Conservation (phyloP, 2,113 vertebrate species). For the Acanthochromis polyacanthus region DNA sequence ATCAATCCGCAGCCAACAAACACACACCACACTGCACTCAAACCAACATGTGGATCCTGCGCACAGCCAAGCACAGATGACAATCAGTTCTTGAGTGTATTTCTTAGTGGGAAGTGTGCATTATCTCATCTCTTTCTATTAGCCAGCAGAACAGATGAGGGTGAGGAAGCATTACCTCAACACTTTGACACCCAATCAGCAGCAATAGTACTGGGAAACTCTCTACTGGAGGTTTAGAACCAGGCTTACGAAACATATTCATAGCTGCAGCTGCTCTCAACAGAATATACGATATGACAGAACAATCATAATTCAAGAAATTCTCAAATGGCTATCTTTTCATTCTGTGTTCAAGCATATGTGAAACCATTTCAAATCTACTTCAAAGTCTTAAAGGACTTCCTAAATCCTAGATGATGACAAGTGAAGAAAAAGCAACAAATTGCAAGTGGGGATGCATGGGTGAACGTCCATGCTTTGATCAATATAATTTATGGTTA, state of each 20-base stretch:
- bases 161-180: constrained; percentile 58
- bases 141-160: constrained; percentile 41
- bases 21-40: background rate
- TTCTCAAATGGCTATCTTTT: constrained; percentile 17
- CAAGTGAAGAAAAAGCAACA: background rate
- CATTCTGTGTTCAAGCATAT: background rate
- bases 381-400: background rate
- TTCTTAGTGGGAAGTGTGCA: constrained; percentile 39
- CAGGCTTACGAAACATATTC: constrained; percentile 17
- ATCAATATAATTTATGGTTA: constrained; percentile 23
- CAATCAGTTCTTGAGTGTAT: constrained; percentile 21
- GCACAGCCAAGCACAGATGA: constrained; percentile 22
- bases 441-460: constrained; percentile 10
- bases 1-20: constrained; percentile 20
- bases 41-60: constrained; percentile 4
- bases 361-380: constrained; percentile 16
- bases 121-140: constrained; percentile 56
- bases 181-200: constrained; percentile 44
- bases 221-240: constrained; percentile 21
- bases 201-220: constrained; percentile 26
- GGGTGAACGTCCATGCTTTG: background rate
- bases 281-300: constrained; percentile 7
- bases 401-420: constrained; percentile 13
- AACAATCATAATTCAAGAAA: constrained; percentile 11
- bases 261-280: constrained; percentile 39